Evolutionary conservation across 2,113 vertebrate genomes (phyloP).

Genomic region (Gulo gulo): DNA sequence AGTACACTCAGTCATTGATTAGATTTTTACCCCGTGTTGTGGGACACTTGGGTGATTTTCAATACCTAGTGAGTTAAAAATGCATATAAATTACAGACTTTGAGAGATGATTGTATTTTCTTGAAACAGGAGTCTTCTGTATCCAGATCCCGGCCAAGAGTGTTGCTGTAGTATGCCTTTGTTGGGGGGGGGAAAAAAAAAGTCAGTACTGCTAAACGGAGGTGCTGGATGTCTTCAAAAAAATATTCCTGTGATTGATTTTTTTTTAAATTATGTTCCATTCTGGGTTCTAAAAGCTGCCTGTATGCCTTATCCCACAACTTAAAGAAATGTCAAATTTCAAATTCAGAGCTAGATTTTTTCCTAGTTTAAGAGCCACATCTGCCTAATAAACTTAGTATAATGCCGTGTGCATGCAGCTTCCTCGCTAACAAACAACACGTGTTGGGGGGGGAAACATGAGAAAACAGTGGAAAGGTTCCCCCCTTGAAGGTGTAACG

Average conservation of each 20-base stretch:
- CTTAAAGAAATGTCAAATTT: constrained; percentile 20
- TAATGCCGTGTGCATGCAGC: not conserved
- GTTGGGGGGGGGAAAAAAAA: not conserved
- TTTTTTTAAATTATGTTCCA: not conserved
- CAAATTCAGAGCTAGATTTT: constrained; percentile 19
- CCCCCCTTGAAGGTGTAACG: not conserved
- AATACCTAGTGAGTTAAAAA: constrained; percentile 67
- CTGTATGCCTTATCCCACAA: constrained; percentile 1
- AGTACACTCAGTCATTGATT: constrained; percentile 59
- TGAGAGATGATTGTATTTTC: constrained; percentile 64
- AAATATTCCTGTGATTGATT: not conserved
- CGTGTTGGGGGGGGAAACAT: not conserved
- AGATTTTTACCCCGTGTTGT: constrained; percentile 46
- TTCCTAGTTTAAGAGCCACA: constrained; percentile 28
- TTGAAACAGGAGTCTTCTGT: constrained; percentile 65
- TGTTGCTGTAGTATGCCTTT: constrained; percentile 34
- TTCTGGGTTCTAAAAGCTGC: constrained; percentile 14
- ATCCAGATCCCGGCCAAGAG: constrained; percentile 38
- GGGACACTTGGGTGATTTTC: constrained; percentile 62
- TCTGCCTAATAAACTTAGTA: constrained; percentile 54
- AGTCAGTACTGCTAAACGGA: constrained; percentile 46
- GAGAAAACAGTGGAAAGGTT: constrained; percentile 57
- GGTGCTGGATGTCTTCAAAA: constrained; percentile 39
- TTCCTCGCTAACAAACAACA: constrained; percentile 65
- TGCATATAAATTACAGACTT: constrained; percentile 63